Evolutionary conservation across 2,888 invertebrate species (phyloP), one percentile per base, ranked within the genome.

Genomic region (Tiliacea aurago): DNA sequence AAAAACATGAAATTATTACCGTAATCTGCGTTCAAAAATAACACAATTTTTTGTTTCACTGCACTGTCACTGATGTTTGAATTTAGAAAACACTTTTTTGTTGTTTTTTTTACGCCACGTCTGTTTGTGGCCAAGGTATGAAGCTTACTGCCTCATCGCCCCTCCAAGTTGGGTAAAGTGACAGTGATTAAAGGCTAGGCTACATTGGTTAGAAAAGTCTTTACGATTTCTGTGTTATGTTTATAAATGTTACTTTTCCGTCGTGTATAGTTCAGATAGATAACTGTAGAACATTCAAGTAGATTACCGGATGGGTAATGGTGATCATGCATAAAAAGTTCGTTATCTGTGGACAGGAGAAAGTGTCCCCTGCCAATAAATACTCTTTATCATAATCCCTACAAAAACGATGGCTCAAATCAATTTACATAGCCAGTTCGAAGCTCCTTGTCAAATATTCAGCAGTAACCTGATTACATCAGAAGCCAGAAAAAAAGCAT

Each of bases 11-110:
- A 53, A 47, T 37, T 49, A 49, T 82, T 85, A 85, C 85, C 85
- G 77, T 77, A 45, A 20, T 47, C 62, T 51, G 75, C 56, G 55
- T 47, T 41, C 58, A 33, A 37, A 58, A 65, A 41, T 47, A 62
- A 7, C 84, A 86, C 86, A 63, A 11, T 66, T 70, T 78, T 70
- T n/a, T n/a, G n/a, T n/a, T 49, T 23, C 86, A 84, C 83, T 74
- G 61, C 85, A 85, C 84, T 84, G 11, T 51, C 81, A 85, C 86
- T 75, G 45, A 20, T 56, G 64, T 79, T 65, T 51, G 37, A 56
- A 37, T 73, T 72, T 77, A 70, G 68, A 84, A 73, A 73, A 70
- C 84, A 82, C 73, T 78, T 66, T 55, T 55, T 43, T 56, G 53
- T 28, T 2, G 37, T 43, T 70, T 70, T 65, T 51, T 68, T 73